Percentiles rank a stretch among this genome's conserved stretches.
Conservation (phyloP, 2,888 invertebrate species). For the Dione vanillae region DNA sequence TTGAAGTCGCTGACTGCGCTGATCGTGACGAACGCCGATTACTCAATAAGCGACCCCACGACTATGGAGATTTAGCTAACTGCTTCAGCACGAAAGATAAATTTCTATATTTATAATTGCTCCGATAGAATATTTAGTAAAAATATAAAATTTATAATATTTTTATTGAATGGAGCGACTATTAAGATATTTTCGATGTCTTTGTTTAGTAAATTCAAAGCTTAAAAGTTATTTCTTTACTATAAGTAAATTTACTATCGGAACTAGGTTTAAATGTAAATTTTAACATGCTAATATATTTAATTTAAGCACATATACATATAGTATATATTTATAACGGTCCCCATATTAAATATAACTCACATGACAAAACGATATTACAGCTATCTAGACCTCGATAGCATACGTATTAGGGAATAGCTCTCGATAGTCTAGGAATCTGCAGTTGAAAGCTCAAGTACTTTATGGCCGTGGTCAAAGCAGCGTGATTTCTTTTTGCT, state of each 20-base stretch:
- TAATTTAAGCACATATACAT: neutral
- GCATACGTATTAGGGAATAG: conserved; percentile 65
- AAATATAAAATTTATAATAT: conserved; percentile 26
- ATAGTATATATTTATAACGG: neutral
- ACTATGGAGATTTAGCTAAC: conserved; percentile 70
- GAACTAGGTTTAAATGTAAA: neutral
- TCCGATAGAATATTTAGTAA: conserved; percentile 33
- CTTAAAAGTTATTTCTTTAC: neutral
- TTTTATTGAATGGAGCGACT: neutral
- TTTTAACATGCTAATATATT: neutral
- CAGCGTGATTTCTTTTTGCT: conserved; percentile 47
- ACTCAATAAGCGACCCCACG: conserved; percentile 59
- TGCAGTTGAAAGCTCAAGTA: conserved; percentile 52
- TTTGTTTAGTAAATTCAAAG: neutral
- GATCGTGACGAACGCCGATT: conserved; percentile 42
- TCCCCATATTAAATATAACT: neutral
- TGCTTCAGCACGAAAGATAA: conserved; percentile 61
- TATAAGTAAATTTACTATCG: neutral
- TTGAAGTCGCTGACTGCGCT: conserved; percentile 32
- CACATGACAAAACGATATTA: conserved; percentile 55
- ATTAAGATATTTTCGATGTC: too few relatives aligned
- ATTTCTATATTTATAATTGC: conserved; percentile 37
- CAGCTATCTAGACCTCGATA: conserved; percentile 68
- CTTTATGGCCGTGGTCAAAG: conserved; percentile 51
- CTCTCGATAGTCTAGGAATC: conserved; percentile 60